Base-by-base conservation (phyloP, 2,888 invertebrate species). In the Aphrophora alni region DNA sequence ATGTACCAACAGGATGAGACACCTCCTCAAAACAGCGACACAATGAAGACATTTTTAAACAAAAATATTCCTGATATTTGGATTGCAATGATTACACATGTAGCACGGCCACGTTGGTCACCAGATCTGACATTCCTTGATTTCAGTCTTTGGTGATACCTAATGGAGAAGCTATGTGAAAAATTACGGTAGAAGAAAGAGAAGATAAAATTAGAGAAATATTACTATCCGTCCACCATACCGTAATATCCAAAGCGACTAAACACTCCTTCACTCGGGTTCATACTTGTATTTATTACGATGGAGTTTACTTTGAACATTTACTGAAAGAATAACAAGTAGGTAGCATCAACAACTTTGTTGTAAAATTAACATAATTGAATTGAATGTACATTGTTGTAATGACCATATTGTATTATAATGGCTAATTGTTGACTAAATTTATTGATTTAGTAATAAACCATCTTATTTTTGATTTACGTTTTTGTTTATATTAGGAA, bases 1-100 rank as follows among this genome's bases (percentile, higher is more conserved):
- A 27, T 73, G 7, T 33, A n/a, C 1, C 74, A 74, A n/a, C 74
- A 74, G 38, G 74, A 74, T 2, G 74, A 33, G 17, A 33, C 74
- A 38, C 74, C 74, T 17, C 1, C 74, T 74, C 74, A 33, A 14
- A 24, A 74, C 38, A 4, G 25, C n/a, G 38, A 38, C 8, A 21
- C n/a, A 74, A 33, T 74, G 21, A 33, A 21, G n/a, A 17, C 12
- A 24, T 33, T 74, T 4, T 38, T 74, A 24, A 38, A 74, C 33
- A 24, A 1, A n/a, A 27, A 74, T 74, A 28, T 74, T 33, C 17
- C 14, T 38, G 7, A 33, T 74, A 38, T 28, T 17, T 74, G 0
- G 38, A 74, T 74, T 33, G 28, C 38, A 24, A 26, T 26, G 17
- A n/a, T 28, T 26, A 8, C 28, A 70, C 70, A 25, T n/a, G 24